Base-by-base conservation (phyloP, 2,888 invertebrate genomes). In the Macaria notata region DNA sequence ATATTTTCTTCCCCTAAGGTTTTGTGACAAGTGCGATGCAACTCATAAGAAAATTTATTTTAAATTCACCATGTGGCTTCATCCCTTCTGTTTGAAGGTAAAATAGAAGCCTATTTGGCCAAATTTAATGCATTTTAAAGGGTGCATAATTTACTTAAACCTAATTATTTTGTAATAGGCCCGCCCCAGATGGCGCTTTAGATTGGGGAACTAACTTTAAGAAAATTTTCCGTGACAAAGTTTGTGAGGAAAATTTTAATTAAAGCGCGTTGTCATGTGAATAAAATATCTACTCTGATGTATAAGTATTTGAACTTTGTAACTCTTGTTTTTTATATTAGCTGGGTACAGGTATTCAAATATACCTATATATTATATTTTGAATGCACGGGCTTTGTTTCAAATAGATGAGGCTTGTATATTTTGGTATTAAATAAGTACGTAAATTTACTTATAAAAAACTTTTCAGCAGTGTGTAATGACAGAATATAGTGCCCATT, bases 161-260 rank as follows among this genome's bases (percentile, higher is more conserved):
- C 73, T 88, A 89, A 90, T 91, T 90, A 91, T 89, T 84, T 87
- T 81, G 83, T 84, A 82, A 88, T 90, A 84, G 88, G 83, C 82
- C 78, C 46, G 77, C 77, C 84, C 81, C 90, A 91, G 89, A 86
- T 90, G 90, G 79, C 76, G 78, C 75, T 69, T 66, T 70, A 72
- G 84, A 83, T 83, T 77, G 78, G 79, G 76, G 76, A 63, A 66
- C 58, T 68, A 71, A 75, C 71, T 73, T 68, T 68, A 83, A 83
- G 83, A 79, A 82, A 82, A 78, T 80, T 81, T 74, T 69, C 56
- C 64, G 78, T 75, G 76, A 79, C 79, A 75, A 84, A 84, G 69
- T 83, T 81, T 77, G 77, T 73, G 71, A 56, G 61, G 68, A 78
- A 36, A 81, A 73, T 82, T 80, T 77, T 81, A 84, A 85, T 86